Evolutionary conservation across 2,888 invertebrate species (phyloP).

Genomic region (Eledona agricola): DNA sequence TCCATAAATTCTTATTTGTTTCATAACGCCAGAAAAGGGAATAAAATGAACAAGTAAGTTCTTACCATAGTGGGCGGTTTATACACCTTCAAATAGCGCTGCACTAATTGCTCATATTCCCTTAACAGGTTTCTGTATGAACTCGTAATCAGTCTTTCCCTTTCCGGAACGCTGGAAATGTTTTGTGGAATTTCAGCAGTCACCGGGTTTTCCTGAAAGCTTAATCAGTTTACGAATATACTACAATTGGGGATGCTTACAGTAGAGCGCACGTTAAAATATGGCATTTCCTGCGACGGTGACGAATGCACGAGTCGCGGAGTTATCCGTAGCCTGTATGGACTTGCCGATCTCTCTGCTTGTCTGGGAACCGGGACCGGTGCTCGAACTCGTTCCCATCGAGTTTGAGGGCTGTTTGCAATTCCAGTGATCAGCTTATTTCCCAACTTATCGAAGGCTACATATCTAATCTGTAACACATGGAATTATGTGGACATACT

Average conservation of each 20-base stretch:
- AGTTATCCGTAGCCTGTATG: conserved; percentile 57
- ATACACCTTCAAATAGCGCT: conserved; percentile 64
- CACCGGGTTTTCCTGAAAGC: conserved; percentile 16
- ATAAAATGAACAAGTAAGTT: conserved; percentile 8
- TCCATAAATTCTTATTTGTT: too few relatives aligned
- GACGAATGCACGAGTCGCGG: conserved; percentile 48
- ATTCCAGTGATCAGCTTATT: conserved; percentile 86
- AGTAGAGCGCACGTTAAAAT: conserved; percentile 7
- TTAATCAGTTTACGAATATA: too few relatives aligned
- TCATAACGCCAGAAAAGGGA: too few relatives aligned
- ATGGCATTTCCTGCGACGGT: conserved; percentile 3
- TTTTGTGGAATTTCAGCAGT: conserved; percentile 39
- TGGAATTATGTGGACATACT: not conserved
- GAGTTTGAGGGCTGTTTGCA: conserved; percentile 68
- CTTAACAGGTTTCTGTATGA: conserved; percentile 64
- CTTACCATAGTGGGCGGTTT: conserved; percentile 62
- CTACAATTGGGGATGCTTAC: too few relatives aligned
- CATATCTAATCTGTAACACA: conserved; percentile 69
- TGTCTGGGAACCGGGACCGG: conserved; percentile 57
- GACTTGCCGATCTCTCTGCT: conserved; percentile 52
- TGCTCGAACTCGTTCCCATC: conserved; percentile 64
- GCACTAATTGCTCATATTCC: conserved; percentile 65
- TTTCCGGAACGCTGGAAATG: conserved; percentile 59
- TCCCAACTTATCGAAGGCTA: conserved; percentile 84
- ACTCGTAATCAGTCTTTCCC: conserved; percentile 63